Evolutionary conservation across 2,113 vertebrate genomes (phyloP), one percentile per base, ranked within the genome.

Genomic region (Indri indri): DNA sequence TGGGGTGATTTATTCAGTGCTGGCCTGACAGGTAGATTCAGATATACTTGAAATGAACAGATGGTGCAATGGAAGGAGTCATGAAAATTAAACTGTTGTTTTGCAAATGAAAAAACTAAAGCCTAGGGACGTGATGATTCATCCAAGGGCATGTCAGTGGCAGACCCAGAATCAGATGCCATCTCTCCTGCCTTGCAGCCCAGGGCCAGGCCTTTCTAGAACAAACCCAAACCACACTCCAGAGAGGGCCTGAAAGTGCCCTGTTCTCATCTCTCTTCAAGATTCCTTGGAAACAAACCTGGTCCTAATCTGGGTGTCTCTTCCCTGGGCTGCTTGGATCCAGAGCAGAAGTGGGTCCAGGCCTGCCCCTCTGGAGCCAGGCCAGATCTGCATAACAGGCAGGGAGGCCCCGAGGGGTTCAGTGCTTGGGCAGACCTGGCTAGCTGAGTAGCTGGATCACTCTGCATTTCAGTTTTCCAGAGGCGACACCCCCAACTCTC

Each of bases 71-170:
- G 47, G 40, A 73, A 73, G 70, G 70, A 73, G 70, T 27, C 70
- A 27, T 27, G 70, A 14, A 73, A 68, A 16, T 40, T 70, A 50
- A 86, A 66, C n/a, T 73, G 37, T 52, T 61, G 34, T 54, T 92
- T 90, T 95, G n/a, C 59, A 76, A 95, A 74, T 50, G 45, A 74
- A 54, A 45, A 70, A 92, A 59, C 23, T 32, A 94, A 88, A 34
- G 59, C 45, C 61, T 54, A 47, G 71, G 61, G 66, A 42, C n/a
- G 4, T 52, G 65, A 25, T 89, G 18, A 30, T 52, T 54, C 87
- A 30, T 10, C 18, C 13, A 80, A 83, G 40, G 32, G 40, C 30
- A 76, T 17, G 34, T 88, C 65, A 11, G 54, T 37, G 40, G 34
- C 50, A 50, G 54, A 91, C 7, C 16, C 32, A 37, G 63, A 52